Evolutionary conservation across 2,113 vertebrate species (phyloP).

Genomic region (Corythoichthys haematopterus): DNA sequence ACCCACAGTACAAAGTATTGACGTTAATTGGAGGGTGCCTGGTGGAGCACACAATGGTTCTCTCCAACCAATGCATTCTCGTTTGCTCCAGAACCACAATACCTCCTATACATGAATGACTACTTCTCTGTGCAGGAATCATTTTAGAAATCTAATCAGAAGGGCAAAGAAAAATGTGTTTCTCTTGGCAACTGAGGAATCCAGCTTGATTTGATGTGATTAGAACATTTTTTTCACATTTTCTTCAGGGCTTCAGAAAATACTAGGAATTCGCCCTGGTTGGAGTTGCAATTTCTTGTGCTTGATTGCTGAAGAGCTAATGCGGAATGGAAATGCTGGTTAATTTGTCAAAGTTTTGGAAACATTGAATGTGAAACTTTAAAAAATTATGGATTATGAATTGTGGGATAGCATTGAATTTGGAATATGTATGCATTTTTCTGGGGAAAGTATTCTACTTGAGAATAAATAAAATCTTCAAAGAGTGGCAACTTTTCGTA

Average conservation of each 20-base stretch:
- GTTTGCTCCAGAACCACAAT: not conserved
- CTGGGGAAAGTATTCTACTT: not conserved
- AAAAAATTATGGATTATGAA: too few species aligned
- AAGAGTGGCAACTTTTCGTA: not conserved
- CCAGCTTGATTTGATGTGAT: not conserved
- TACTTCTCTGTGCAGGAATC: not conserved
- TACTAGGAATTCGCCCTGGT: not conserved
- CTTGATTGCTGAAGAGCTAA: too few species aligned
- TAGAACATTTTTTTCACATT: not conserved
- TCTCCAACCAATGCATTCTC: not conserved
- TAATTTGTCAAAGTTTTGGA: too few species aligned
- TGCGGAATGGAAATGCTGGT: not conserved
- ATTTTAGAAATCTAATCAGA: not conserved
- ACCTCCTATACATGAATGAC: not conserved
- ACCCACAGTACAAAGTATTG: not conserved
- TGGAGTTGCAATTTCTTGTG: not conserved
- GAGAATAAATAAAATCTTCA: not conserved
- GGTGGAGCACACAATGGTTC: not conserved
- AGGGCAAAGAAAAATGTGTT: not conserved
- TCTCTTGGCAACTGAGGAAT: not conserved
- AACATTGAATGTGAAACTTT: too few species aligned
- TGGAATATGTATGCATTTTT: not conserved
- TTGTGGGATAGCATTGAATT: too few species aligned
- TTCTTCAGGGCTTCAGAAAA: not conserved
- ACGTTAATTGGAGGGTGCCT: not conserved